Conservation (phyloP, 1,140 invertebrate species). For the Pseudomyrmex pallidus region DNA sequence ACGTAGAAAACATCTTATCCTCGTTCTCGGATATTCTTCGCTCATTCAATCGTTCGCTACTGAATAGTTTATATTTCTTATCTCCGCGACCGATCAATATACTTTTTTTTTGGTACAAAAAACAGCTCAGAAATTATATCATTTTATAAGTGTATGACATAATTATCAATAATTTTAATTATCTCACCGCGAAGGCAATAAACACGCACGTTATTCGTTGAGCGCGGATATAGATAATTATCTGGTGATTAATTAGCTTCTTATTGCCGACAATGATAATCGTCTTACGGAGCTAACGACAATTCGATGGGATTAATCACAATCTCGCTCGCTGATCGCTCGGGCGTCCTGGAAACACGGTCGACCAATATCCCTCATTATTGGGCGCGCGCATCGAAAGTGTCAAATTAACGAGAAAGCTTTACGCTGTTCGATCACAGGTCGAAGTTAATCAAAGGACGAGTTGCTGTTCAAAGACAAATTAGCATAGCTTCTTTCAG, state of each 20-base stretch:
- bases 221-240: background rate
- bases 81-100: no score
- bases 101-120: background rate
- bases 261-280: slow-evolving; percentile 49
- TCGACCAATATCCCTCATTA: slow-evolving; percentile 55
- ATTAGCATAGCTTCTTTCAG: slow-evolving; percentile 29
- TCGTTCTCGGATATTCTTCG: slow-evolving; percentile 11
- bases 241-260: slow-evolving; percentile 20
- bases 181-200: background rate
- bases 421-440: slow-evolving; percentile 60
- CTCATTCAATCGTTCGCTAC: background rate
- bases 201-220: background rate
- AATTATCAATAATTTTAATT: slow-evolving; percentile 24
- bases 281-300: slow-evolving; percentile 19
- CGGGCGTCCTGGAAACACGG: slow-evolving; percentile 13
- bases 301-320: slow-evolving; percentile 49
- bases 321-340: slow-evolving; percentile 12
- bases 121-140: background rate
- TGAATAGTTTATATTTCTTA: slow-evolving; percentile 12
- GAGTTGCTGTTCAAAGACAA: slow-evolving; percentile 15
- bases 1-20: slow-evolving; percentile 7
- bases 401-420: slow-evolving; percentile 59
- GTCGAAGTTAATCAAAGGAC: slow-evolving; percentile 34
- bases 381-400: slow-evolving; percentile 49
- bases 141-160: background rate